phyloP scores from a whole-genome alignment of 2,888 invertebrate genomes.

The Orchesellides sinensis region DNA sequence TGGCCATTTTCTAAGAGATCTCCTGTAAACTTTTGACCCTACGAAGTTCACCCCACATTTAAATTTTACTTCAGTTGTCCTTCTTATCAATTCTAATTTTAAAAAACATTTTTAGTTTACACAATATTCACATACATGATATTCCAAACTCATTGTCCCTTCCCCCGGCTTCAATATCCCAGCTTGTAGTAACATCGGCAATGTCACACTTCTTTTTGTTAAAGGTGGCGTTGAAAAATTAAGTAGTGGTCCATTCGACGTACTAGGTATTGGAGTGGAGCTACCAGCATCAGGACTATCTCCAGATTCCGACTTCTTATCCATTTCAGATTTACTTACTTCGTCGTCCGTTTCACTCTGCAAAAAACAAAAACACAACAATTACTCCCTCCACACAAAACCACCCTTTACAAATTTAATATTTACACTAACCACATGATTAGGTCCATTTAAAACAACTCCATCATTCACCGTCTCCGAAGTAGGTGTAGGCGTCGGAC shows the following conservation, averaged over 20 bases:
- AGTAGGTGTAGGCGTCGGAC: slow-evolving; percentile 38
- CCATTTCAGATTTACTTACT: slow-evolving; percentile 56
- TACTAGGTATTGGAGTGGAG: slow-evolving; percentile 50
- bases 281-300: slow-evolving; percentile 64
- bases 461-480: slow-evolving; percentile 41
- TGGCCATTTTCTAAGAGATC: slow-evolving; percentile 91
- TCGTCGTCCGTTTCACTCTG: slow-evolving; percentile 69
- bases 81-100: no score
- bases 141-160: slow-evolving; percentile 92
- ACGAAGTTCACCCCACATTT: slow-evolving; percentile 75
- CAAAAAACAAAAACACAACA: slow-evolving; percentile 4
- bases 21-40: slow-evolving; percentile 93
- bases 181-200: slow-evolving; percentile 91
- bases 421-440: slow-evolving; percentile 60
- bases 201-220: slow-evolving; percentile 81
- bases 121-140: slow-evolving; percentile 82
- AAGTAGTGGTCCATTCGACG: slow-evolving; percentile 69
- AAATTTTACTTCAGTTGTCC: no score
- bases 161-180: slow-evolving; percentile 83
- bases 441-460: slow-evolving; percentile 56
- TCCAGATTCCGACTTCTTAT: slow-evolving; percentile 67
- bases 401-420: not conserved
- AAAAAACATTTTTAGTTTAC: not conserved
- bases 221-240: slow-evolving; percentile 79
- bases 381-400: not conserved